phyloP scores from a whole-genome alignment of 2,113 vertebrate genomes.

The Centropristis striata region DNA sequence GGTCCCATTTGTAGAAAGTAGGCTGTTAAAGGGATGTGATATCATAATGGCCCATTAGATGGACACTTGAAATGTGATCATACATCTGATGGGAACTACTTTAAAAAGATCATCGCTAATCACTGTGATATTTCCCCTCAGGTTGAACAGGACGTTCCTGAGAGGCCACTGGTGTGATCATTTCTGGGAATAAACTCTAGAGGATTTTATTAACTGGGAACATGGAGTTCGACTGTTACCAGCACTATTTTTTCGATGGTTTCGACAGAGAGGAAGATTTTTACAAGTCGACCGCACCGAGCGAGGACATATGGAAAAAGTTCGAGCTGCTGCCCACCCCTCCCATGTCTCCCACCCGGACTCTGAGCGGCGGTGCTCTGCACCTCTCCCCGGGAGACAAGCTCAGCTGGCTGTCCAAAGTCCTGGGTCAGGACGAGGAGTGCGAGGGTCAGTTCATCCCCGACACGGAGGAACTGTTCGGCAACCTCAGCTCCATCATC shows the following conservation, averaged over 20 bases:
- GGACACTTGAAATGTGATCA: slow-evolving; percentile 36
- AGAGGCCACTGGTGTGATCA: slow-evolving; percentile 33
- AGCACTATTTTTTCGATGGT: slow-evolving; percentile 93
- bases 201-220: slow-evolving; percentile 56
- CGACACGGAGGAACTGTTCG: slow-evolving; percentile 85
- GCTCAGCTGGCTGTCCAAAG: slow-evolving; percentile 82
- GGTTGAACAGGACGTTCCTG: slow-evolving; percentile 51
- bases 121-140: slow-evolving; percentile 30
- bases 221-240: slow-evolving; percentile 92
- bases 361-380: slow-evolving; percentile 66
- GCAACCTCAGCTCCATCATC: slow-evolving; percentile 92
- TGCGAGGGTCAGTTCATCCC: slow-evolving; percentile 82
- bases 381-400: slow-evolving; percentile 80
- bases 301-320: slow-evolving; percentile 99
- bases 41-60: slow-evolving; percentile 38
- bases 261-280: slow-evolving; percentile 92
- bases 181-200: slow-evolving; percentile 62
- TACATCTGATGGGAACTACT: slow-evolving; percentile 32
- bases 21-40: slow-evolving; percentile 37
- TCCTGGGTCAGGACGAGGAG: slow-evolving; percentile 88
- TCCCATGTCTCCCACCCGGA: slow-evolving; percentile 88
- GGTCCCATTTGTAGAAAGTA: slow-evolving; percentile 60
- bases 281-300: slow-evolving; percentile 93
- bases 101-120: slow-evolving; percentile 33
- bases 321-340: slow-evolving; percentile 95